Conservation (phyloP, 1,140 invertebrate genomes). For the Drosophila sp. region DNA sequence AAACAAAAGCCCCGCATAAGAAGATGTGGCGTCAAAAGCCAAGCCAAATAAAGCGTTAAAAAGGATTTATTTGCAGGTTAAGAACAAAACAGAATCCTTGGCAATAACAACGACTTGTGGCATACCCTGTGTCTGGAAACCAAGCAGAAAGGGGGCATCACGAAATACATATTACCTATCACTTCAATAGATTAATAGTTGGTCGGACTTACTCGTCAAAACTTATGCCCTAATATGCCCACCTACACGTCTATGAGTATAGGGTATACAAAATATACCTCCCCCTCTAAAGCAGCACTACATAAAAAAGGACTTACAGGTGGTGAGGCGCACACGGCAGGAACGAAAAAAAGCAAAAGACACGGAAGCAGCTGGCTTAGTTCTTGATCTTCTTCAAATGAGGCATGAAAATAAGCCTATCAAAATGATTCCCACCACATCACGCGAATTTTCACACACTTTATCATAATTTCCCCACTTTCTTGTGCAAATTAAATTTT, state of each 20-base stretch:
- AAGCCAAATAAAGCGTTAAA: slow-evolving; percentile 76
- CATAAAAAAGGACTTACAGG: slow-evolving; percentile 12
- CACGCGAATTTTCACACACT: slow-evolving; percentile 22
- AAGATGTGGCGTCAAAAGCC: slow-evolving; percentile 54
- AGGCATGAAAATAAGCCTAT: slow-evolving; percentile 16
- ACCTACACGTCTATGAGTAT: not conserved
- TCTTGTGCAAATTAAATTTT: slow-evolving; percentile 58
- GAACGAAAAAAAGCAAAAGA: not conserved
- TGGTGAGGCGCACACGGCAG: not conserved
- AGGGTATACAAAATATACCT: not conserved
- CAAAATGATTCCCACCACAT: slow-evolving; percentile 15
- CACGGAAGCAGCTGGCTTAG: slow-evolving; percentile 11
- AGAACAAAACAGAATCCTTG: not conserved
- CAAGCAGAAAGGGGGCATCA: too few relatives aligned
- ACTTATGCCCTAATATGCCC: not conserved
- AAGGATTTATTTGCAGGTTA: slow-evolving; percentile 66
- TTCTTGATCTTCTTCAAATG: slow-evolving; percentile 24
- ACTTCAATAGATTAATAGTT: too few relatives aligned
- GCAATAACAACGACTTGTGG: not conserved
- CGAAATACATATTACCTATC: too few relatives aligned
- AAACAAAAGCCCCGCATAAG: slow-evolving; percentile 40
- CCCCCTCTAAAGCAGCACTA: not conserved
- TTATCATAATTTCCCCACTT: not conserved
- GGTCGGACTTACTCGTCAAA: not conserved
- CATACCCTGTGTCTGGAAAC: not conserved